These are phyloP conservation scores for Branchinecta lindahli DNA, from an alignment of 1,140 invertebrate genomes.

Conservation along the genomic window DNA sequence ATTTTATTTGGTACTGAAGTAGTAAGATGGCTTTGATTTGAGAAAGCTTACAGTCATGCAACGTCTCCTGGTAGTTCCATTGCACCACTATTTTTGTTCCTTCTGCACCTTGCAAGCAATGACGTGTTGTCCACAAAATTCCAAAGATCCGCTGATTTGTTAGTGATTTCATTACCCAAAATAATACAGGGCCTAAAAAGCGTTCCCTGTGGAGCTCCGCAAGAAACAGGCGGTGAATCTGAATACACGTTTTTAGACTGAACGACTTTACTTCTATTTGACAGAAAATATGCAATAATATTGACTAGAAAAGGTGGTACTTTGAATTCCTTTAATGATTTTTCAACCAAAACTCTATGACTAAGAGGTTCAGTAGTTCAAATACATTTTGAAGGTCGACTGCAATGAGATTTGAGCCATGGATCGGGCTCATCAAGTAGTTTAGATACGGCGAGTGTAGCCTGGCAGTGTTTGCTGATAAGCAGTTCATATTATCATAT, in stretches of 20 bases:
- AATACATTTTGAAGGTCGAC: background rate
- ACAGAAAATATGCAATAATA: background rate
- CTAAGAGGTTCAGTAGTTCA: background rate
- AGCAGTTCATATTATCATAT: background rate
- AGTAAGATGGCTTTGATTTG: background rate
- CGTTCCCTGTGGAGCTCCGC: background rate
- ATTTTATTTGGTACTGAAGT: background rate
- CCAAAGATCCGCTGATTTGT: background rate
- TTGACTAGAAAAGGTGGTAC: background rate
- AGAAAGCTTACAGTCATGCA: background rate
- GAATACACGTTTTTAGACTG: background rate
- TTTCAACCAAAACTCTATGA: background rate
- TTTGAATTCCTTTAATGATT: background rate
- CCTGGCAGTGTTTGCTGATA: background rate
- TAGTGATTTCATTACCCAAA: background rate
- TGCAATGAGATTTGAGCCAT: background rate
- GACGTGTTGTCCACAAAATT: background rate
- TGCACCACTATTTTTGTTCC: background rate
- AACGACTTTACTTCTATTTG: background rate
- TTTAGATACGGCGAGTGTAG: background rate
- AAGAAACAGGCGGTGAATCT: background rate
- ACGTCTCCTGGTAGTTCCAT: background rate
- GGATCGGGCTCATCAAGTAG: background rate
- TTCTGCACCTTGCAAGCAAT: conserved; percentile 7
- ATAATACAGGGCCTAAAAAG: background rate